Percentiles rank a stretch among this genome's conserved stretches.
Conservation (phyloP, 1,140 invertebrate genomes). For the Anoplophora glabripennis region DNA sequence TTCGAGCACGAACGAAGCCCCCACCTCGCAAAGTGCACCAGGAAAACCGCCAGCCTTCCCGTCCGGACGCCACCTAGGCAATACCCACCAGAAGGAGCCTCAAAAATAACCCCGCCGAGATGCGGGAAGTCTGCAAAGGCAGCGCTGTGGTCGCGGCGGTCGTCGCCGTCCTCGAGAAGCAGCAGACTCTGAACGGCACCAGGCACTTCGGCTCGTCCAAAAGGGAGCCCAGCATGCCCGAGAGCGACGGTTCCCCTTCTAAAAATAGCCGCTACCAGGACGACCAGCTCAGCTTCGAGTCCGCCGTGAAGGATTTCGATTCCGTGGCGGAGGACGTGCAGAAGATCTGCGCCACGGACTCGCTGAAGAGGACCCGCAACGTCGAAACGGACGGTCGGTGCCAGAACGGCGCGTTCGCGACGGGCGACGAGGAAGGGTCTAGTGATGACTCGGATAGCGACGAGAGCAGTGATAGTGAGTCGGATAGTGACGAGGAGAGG, state of each 20-base stretch:
- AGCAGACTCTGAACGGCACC: conserved; percentile 29
- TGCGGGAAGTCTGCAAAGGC: conserved; percentile 36
- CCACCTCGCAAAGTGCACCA: too few species aligned
- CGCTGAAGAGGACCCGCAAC: conserved; percentile 16
- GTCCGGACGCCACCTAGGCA: too few species aligned
- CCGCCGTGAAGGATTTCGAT: conserved; percentile 45
- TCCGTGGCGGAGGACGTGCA: conserved; percentile 44
- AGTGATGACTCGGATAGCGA: conserved; percentile 26
- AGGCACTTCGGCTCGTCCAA: conserved; percentile 6
- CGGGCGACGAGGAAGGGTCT: conserved; percentile 12
- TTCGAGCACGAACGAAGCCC: too few species aligned
- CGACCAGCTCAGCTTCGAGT: conserved; percentile 37
- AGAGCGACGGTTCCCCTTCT: neutral
- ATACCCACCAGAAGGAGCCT: neutral
- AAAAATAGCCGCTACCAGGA: conserved; percentile 16
- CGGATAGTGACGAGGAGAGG: conserved; percentile 31
- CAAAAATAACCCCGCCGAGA: conserved; percentile 7
- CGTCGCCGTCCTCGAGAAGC: conserved; percentile 43
- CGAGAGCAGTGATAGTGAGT: conserved; percentile 25
- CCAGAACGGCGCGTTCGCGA: conserved; percentile 4
- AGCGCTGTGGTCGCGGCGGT: conserved; percentile 41
- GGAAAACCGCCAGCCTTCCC: too few species aligned
- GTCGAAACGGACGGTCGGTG: conserved; percentile 9
- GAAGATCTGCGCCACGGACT: conserved; percentile 36
- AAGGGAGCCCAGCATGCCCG: neutral